These are phyloP conservation scores for Andrena minutula DNA, from an alignment of 2,888 invertebrate genomes.

Conservation along the genomic window DNA sequence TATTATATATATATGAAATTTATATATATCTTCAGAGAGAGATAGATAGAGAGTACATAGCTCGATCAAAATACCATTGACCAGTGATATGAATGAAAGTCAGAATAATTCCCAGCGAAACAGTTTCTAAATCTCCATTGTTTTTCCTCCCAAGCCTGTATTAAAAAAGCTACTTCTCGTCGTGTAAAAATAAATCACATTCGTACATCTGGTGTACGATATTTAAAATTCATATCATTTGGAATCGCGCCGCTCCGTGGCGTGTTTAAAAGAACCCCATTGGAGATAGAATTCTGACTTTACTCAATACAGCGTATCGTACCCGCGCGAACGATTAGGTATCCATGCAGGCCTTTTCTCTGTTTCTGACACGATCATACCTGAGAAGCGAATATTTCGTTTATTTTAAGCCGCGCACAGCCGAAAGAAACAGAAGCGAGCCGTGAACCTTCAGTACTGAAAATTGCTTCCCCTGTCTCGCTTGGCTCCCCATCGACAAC, in stretches of 20 bases:
- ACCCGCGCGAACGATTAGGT: slow-evolving; percentile 39
- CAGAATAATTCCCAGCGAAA: slow-evolving; percentile 65
- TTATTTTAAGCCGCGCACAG: slow-evolving; percentile 56
- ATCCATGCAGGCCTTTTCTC: slow-evolving; percentile 30
- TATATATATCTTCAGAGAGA: slow-evolving; percentile 29
- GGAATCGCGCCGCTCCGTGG: too few species aligned
- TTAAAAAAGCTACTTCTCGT: slow-evolving; percentile 17
- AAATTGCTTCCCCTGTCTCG: slow-evolving; percentile 22
- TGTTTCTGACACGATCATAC: slow-evolving; percentile 60
- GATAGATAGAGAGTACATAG: slow-evolving; percentile 42
- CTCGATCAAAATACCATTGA: slow-evolving; percentile 56
- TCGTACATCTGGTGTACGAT: slow-evolving; percentile 5
- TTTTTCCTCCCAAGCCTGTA: neutral
- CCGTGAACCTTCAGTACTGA: slow-evolving; percentile 29
- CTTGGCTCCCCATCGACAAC: slow-evolving; percentile 25
- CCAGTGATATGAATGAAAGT: slow-evolving; percentile 50
- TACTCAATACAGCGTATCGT: slow-evolving; percentile 44
- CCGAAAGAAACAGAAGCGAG: slow-evolving; percentile 46
- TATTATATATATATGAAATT: slow-evolving; percentile 26
- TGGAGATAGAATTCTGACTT: slow-evolving; percentile 67
- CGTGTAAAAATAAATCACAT: slow-evolving; percentile 15
- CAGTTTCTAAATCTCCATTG: neutral
- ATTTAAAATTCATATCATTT: neutral
- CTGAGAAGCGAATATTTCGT: slow-evolving; percentile 64
- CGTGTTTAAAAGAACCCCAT: slow-evolving; percentile 14